Evolutionary conservation across 92 coral and sea anemone genomes (phyloP).

Genomic region (Isaurus tuberculatus): DNA sequence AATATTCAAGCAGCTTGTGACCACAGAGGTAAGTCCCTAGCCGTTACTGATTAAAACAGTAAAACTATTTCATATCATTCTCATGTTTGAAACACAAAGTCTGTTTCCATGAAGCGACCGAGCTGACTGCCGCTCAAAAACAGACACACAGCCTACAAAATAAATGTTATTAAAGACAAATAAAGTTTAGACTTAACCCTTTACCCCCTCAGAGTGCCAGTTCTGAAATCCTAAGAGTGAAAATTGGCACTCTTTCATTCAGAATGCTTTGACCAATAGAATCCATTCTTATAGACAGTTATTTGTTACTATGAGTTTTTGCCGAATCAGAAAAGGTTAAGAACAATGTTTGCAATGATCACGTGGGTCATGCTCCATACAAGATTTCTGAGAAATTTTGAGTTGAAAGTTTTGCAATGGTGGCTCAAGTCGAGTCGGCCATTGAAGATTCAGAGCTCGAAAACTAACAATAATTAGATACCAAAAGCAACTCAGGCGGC

Average conservation of each 20-base stretch:
- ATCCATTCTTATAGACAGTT: constrained; percentile 51
- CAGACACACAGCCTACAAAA: too few relatives aligned
- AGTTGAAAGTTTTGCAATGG: constrained; percentile 54
- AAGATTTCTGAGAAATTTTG: constrained; percentile 51
- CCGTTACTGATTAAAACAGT: too few relatives aligned
- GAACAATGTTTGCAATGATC: constrained; percentile 52
- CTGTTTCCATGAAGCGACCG: too few relatives aligned
- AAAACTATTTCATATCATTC: too few relatives aligned
- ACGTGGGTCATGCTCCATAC: constrained; percentile 53
- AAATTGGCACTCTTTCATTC: constrained; percentile 58
- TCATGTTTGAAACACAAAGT: too few relatives aligned
- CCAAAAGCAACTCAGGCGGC: constrained; percentile 51
- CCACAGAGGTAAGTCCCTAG: too few relatives aligned
- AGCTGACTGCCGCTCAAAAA: too few relatives aligned
- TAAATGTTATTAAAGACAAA: too few relatives aligned
- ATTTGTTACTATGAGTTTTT: constrained; percentile 48
- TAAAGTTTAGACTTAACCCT: too few relatives aligned
- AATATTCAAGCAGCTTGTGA: too few relatives aligned
- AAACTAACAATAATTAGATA: constrained; percentile 49
- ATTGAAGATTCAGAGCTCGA: constrained; percentile 57
- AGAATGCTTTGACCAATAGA: constrained; percentile 66
- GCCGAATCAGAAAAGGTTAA: constrained; percentile 61
- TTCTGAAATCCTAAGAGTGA: constrained; percentile 63
- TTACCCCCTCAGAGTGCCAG: constrained; percentile 71
- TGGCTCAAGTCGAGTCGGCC: constrained; percentile 52